Evolutionary conservation across 2,113 vertebrate genomes (phyloP).

Genomic region (Ictidomys tridecemlineatus): DNA sequence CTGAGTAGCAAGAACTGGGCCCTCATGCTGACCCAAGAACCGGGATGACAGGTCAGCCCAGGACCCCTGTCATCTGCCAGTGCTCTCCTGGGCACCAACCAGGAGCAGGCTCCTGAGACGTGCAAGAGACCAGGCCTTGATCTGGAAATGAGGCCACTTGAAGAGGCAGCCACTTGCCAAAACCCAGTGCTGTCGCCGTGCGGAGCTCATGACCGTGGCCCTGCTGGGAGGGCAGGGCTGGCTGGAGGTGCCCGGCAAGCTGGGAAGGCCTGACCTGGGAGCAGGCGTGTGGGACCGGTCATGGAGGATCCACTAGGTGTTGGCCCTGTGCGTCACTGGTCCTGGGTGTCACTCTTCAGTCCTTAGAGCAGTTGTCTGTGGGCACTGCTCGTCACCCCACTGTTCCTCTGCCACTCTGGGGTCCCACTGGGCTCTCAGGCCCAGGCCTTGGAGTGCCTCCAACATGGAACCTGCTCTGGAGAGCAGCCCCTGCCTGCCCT

Average conservation of each 20-base stretch:
- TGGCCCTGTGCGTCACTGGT: neutral
- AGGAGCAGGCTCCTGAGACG: neutral
- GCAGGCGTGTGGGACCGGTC: neutral
- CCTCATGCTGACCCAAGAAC: fast-evolving
- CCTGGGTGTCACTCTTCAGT: neutral
- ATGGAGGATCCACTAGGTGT: too few relatives aligned
- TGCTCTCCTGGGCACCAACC: neutral
- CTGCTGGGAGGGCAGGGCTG: neutral
- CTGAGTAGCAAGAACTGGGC: fast-evolving
- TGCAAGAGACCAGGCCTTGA: neutral
- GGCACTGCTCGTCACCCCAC: fast-evolving
- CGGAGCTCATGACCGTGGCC: neutral
- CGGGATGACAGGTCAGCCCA: fast-evolving
- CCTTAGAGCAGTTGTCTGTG: neutral
- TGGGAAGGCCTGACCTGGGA: neutral
- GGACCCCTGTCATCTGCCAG: fast-evolving
- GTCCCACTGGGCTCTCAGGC: neutral
- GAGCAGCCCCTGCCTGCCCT: neutral
- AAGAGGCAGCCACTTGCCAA: neutral
- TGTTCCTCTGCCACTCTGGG: neutral
- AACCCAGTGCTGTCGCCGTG: too few relatives aligned
- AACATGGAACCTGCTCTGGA: neutral
- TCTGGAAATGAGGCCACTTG: neutral
- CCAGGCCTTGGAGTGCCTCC: neutral
- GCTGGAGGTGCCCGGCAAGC: neutral